These are phyloP conservation scores for Orientallactaga sibirica DNA, from an alignment of 2,797 vertebrate genomes.

Conservation along the genomic window DNA sequence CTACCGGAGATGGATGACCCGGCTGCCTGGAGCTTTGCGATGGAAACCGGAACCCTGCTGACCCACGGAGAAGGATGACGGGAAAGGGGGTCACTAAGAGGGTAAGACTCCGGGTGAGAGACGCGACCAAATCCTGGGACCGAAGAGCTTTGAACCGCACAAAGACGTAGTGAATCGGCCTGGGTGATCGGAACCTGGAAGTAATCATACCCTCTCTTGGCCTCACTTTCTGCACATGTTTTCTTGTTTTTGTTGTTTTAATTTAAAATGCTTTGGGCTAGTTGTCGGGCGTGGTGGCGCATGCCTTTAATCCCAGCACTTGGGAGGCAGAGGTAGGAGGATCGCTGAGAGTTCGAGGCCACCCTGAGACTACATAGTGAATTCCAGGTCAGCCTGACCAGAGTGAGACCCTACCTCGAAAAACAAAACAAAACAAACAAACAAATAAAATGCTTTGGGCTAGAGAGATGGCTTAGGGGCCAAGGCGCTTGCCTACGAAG, in stretches of 20 bases:
- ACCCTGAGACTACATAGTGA: too few relatives aligned
- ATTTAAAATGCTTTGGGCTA: too few relatives aligned
- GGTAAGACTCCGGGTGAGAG: not conserved
- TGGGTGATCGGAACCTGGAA: not conserved
- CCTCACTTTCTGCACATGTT: constrained; percentile 20
- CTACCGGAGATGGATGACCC: not conserved
- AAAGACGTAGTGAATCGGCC: constrained; percentile 15
- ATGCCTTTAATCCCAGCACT: too few relatives aligned
- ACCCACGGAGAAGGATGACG: not conserved
- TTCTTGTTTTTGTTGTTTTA: not conserved
- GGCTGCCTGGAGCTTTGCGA: not conserved
- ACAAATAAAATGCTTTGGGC: too few relatives aligned
- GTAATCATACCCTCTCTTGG: not conserved
- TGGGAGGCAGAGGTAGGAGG: too few relatives aligned
- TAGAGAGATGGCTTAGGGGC: too few relatives aligned
- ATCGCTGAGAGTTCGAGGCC: too few relatives aligned
- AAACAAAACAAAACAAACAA: too few relatives aligned
- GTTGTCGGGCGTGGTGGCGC: too few relatives aligned
- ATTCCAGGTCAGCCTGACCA: too few relatives aligned
- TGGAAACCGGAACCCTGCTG: not conserved
- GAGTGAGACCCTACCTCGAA: too few relatives aligned
- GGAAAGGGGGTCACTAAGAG: not conserved
- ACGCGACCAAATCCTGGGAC: not conserved
- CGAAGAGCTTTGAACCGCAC: not conserved
- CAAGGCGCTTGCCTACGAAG: too few relatives aligned